Evolutionary conservation across 1,140 invertebrate species (phyloP).

Genomic region (Temnothorax longispinosus): DNA sequence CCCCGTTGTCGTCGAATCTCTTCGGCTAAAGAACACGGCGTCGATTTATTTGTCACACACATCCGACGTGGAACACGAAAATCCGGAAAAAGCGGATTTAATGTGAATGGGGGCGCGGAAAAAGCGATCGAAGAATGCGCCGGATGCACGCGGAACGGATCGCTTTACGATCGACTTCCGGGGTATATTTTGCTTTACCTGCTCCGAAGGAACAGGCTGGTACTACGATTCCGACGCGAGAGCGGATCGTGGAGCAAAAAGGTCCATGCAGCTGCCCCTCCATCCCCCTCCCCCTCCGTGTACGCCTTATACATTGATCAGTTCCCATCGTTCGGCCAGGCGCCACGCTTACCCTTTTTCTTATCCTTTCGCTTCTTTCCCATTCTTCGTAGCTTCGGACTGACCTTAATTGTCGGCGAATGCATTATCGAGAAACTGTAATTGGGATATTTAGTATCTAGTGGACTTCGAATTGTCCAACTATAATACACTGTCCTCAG

Average conservation of each 20-base stretch:
- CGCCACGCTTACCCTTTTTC: constrained; percentile 56
- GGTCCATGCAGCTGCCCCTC: constrained; percentile 47
- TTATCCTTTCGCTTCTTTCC: constrained; percentile 36
- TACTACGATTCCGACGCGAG: background rate
- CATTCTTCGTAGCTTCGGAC: background rate
- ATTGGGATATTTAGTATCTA: background rate
- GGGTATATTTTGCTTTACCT: constrained; percentile 56
- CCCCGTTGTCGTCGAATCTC: constrained; percentile 20
- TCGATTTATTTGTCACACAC: constrained; percentile 26
- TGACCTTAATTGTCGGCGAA: background rate
- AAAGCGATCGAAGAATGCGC: constrained; percentile 49
- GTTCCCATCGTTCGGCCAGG: background rate
- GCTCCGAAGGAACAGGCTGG: background rate
- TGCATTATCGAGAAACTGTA: background rate
- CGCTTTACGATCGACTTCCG: constrained; percentile 72
- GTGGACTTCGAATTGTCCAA: background rate
- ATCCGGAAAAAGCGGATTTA: constrained; percentile 74
- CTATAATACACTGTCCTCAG: no score
- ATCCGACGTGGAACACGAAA: constrained; percentile 25
- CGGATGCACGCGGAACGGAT: constrained; percentile 62
- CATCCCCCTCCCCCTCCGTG: no score
- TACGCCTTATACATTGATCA: background rate
- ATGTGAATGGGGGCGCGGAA: constrained; percentile 13
- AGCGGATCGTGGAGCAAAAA: constrained; percentile 32
- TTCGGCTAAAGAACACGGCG: background rate